Percentiles rank a stretch among this genome's conserved stretches.
phyloP scores from a whole-genome alignment of 2,113 vertebrate species.

The Callorhinus ursinus region DNA sequence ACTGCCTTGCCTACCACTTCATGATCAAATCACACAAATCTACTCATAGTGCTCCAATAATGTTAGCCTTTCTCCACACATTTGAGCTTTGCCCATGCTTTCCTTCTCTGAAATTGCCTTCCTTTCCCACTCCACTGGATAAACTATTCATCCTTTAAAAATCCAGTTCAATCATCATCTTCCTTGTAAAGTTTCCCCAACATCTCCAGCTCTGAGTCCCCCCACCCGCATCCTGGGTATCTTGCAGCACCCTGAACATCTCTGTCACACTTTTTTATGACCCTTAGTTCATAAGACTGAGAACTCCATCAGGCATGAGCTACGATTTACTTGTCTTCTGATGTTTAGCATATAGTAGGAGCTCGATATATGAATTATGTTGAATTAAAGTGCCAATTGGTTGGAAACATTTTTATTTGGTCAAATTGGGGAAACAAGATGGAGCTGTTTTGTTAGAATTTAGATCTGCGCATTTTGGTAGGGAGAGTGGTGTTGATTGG shows the following conservation, averaged over 20 bases:
- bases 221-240: background rate
- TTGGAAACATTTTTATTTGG: conserved; percentile 5
- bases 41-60: background rate
- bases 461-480: background rate
- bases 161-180: background rate
- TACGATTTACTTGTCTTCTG: background rate
- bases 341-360: background rate
- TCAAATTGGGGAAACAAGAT: background rate
- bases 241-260: background rate
- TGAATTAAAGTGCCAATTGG: background rate
- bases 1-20: background rate
- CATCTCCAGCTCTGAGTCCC: background rate
- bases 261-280: background rate
- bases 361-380: background rate
- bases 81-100: background rate
- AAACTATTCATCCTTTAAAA: background rate
- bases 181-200: background rate
- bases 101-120: background rate
- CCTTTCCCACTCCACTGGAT: background rate
- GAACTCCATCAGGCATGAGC: background rate
- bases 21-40: too few relatives aligned
- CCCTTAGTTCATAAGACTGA: background rate
- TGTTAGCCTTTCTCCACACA: background rate
- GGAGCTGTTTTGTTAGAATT: background rate
- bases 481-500: background rate